Conservation (phyloP, 2,113 vertebrate genomes). For the Origma solitaria region DNA sequence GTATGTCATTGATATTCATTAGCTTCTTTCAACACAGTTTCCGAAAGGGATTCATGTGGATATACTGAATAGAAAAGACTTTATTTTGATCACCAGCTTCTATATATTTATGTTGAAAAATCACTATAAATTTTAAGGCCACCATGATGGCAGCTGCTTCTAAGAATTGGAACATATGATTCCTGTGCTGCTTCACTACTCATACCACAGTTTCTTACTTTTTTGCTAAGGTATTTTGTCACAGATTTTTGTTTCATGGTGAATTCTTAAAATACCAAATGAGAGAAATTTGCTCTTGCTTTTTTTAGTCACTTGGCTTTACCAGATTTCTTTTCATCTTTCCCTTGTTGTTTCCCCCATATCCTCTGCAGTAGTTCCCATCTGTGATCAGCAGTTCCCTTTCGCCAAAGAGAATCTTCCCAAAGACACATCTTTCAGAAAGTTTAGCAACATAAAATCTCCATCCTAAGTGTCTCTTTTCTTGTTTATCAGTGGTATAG, state of each 20-base stretch:
- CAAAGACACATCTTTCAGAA: background rate
- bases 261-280: background rate
- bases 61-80: background rate
- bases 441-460: background rate
- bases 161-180: background rate
- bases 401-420: background rate
- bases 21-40: background rate
- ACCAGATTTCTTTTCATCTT: background rate
- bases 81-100: background rate
- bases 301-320: background rate
- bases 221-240: background rate
- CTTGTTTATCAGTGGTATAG: background rate
- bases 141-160: background rate
- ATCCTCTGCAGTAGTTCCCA: background rate
- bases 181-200: background rate
- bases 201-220: background rate
- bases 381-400: background rate
- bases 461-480: background rate
- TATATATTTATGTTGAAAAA: background rate
- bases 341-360: accelerated
- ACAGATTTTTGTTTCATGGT: background rate
- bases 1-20: background rate
- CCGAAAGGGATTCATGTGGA: background rate
- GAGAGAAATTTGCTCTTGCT: background rate
- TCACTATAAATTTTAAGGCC: background rate